Percentiles rank a stretch among this genome's conserved stretches.
These are phyloP conservation scores for Eulithis testata DNA, from an alignment of 2,888 invertebrate species.

Conservation along the genomic window DNA sequence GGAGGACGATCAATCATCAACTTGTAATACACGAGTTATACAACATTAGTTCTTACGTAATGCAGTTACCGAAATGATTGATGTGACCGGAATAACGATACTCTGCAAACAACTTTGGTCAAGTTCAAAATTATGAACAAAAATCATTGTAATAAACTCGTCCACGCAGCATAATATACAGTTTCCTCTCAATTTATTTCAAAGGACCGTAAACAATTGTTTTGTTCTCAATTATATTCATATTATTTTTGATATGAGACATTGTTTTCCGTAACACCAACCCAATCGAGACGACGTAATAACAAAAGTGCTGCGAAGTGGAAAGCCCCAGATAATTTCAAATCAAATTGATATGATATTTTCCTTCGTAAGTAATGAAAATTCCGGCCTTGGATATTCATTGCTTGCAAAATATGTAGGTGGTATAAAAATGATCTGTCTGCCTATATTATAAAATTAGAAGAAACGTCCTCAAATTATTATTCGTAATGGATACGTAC, in stretches of 20 bases:
- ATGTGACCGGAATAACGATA: constrained; percentile 18
- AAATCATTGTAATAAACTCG: not conserved
- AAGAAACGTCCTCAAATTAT: constrained; percentile 27
- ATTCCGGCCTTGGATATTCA: constrained; percentile 20
- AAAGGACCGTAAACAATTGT: constrained; percentile 15
- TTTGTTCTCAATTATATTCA: constrained; percentile 3
- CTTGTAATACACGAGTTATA: constrained; percentile 24
- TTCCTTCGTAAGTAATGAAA: constrained; percentile 27
- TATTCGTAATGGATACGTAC: constrained; percentile 22
- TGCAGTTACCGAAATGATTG: constrained; percentile 23
- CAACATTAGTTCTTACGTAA: constrained; percentile 19
- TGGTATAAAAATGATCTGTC: constrained; percentile 30
- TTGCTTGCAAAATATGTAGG: constrained; percentile 28
- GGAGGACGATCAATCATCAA: constrained; percentile 22
- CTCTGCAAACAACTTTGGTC: constrained; percentile 14
- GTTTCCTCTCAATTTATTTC: constrained; percentile 23
- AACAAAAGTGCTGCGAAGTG: constrained; percentile 18
- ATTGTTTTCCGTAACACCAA: constrained; percentile 22
- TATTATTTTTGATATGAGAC: not conserved
- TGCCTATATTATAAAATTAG: constrained; percentile 28
- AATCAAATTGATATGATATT: constrained; percentile 26
- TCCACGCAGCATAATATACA: constrained; percentile 10
- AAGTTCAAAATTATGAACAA: constrained; percentile 15
- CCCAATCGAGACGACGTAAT: constrained; percentile 28
- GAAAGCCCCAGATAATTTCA: constrained; percentile 29